phyloP scores from a whole-genome alignment of 2,888 invertebrate species.

The Nephrotoma appendiculata region DNA sequence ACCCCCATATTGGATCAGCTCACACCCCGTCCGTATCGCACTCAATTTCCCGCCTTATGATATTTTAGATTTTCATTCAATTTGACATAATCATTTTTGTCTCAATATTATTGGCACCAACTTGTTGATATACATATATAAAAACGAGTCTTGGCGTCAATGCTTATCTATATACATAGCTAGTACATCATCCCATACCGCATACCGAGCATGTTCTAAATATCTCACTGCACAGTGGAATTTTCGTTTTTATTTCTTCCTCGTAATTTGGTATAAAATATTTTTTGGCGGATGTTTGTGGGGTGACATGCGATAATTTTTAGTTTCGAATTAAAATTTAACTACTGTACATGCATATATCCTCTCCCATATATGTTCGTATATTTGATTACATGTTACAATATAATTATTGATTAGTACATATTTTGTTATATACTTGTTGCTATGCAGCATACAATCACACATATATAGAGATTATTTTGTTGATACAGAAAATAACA shows the following conservation, averaged over 20 bases:
- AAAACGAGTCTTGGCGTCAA: neutral
- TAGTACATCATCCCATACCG: neutral
- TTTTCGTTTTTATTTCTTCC: neutral
- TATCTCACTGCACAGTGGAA: neutral
- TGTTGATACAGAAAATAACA: neutral
- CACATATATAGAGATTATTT: neutral
- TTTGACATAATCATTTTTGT: constrained; percentile 4
- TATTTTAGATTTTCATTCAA: neutral
- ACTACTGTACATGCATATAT: neutral
- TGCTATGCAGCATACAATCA: neutral
- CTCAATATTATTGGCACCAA: constrained; percentile 4
- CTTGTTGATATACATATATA: neutral
- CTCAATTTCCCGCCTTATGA: neutral
- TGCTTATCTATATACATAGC: neutral
- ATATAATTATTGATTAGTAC: neutral
- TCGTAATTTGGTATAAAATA: neutral
- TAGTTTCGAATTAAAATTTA: neutral
- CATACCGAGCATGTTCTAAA: neutral
- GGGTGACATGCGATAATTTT: neutral
- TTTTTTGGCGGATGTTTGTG: neutral
- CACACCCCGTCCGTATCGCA: neutral
- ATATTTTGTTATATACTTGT: neutral
- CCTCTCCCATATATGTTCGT: neutral
- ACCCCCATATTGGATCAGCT: too few species aligned
- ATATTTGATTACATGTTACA: neutral